Evolutionary conservation across 2,797 vertebrate genomes (phyloP).

Genomic region (Geotrypetes seraphini): DNA sequence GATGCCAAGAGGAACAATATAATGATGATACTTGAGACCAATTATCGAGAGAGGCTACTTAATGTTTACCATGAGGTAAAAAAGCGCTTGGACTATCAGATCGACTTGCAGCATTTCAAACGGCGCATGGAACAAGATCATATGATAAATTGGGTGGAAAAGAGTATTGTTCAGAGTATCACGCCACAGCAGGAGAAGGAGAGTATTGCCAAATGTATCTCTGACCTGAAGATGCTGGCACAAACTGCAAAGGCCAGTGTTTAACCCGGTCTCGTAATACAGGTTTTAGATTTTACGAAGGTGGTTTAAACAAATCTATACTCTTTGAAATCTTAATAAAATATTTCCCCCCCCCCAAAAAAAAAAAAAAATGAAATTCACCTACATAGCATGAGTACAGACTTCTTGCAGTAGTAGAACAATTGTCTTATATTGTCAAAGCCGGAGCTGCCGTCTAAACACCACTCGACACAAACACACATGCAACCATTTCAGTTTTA

Average conservation of each 20-base stretch:
- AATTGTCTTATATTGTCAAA: too few species aligned
- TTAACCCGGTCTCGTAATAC: neutral
- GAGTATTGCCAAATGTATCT: constrained; percentile 86
- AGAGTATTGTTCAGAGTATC: constrained; percentile 77
- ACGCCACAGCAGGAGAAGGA: constrained; percentile 94
- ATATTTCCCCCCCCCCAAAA: constrained; percentile 17
- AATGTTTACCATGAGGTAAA: constrained; percentile 82
- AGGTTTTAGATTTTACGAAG: neutral
- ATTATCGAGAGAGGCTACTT: constrained; percentile 77
- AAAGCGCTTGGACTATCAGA: constrained; percentile 86
- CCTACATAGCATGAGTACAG: too few species aligned
- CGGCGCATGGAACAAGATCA: constrained; percentile 77
- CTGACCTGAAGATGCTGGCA: constrained; percentile 77
- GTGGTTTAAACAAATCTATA: constrained; percentile 4
- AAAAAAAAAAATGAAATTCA: too few species aligned
- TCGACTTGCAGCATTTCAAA: constrained; percentile 74
- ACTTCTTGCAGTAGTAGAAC: too few species aligned
- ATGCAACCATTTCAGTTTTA: too few species aligned
- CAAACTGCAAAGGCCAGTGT: constrained; percentile 54
- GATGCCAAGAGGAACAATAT: constrained; percentile 87
- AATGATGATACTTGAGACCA: constrained; percentile 76
- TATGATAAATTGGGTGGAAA: constrained; percentile 92
- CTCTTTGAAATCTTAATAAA: constrained; percentile 21
- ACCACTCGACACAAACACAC: too few species aligned
- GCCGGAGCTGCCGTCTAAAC: too few species aligned